Percentiles rank a stretch among this genome's conserved stretches.
phyloP scores from a whole-genome alignment of 2,797 vertebrate genomes.

The Trichosurus vulpecula region DNA sequence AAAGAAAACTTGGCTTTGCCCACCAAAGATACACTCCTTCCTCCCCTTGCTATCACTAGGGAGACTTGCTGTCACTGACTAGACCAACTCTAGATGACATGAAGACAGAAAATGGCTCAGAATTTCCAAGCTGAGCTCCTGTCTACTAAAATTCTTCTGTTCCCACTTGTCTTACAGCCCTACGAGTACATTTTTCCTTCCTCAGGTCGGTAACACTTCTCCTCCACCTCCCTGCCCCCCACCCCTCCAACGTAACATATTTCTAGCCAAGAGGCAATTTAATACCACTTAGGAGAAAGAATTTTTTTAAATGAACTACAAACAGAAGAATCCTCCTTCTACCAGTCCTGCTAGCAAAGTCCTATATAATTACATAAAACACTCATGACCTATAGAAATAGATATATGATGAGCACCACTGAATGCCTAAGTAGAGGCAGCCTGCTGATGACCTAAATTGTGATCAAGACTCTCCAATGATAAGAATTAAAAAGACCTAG shows the following conservation, averaged over 20 bases:
- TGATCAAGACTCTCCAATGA: background rate
- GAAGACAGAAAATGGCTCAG: background rate
- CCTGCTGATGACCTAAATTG: background rate
- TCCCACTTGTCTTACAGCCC: background rate
- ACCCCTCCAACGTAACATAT: background rate
- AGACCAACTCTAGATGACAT: background rate
- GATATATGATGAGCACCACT: background rate
- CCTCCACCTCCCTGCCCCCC: background rate
- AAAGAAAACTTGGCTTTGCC: background rate
- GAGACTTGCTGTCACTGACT: background rate
- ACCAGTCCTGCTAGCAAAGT: background rate
- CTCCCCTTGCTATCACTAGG: background rate
- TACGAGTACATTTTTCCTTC: constrained; percentile 18
- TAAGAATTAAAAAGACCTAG: background rate
- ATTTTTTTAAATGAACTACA: background rate
- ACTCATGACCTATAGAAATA: background rate
- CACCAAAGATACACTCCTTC: background rate
- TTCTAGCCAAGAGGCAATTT: constrained; percentile 26
- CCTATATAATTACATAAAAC: background rate
- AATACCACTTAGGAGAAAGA: background rate
- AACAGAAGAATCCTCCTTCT: constrained; percentile 17
- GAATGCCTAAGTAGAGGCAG: background rate
- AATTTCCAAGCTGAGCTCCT: constrained; percentile 35
- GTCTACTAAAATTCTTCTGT: background rate
- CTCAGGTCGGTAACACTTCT: background rate